A percentile compares a stretch with the other conserved stretches of the same genome.
These are phyloP conservation scores for Artibeus lituratus DNA, from an alignment of 2,797 vertebrate genomes.

Conservation along the genomic window DNA sequence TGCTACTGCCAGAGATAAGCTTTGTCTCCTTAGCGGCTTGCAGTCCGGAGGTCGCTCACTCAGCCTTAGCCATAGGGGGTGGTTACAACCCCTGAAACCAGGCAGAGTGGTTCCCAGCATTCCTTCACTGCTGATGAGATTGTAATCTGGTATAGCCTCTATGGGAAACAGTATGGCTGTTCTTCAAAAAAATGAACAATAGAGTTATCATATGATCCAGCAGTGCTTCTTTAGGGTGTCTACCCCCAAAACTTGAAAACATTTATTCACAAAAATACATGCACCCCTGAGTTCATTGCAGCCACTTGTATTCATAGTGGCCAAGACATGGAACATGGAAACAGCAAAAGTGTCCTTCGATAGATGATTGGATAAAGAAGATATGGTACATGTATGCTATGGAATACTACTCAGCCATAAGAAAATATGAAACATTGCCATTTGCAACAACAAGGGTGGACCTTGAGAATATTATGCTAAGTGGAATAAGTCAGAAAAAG, in stretches of 20 bases:
- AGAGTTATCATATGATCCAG: background rate
- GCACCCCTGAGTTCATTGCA: background rate
- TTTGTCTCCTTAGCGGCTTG: no score
- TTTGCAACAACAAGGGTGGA: background rate
- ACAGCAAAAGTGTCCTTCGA: background rate
- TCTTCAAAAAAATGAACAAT: background rate
- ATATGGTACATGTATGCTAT: background rate
- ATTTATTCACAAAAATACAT: background rate
- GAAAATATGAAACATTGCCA: background rate
- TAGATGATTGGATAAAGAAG: background rate
- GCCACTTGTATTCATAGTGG: background rate
- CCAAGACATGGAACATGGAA: background rate
- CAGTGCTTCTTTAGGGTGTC: background rate
- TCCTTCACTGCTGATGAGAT: background rate
- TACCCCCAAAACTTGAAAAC: background rate
- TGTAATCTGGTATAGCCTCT: background rate
- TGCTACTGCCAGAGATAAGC: no score
- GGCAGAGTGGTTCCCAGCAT: no score
- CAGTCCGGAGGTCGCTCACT: no score
- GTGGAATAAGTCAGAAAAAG: background rate
- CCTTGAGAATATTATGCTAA: background rate
- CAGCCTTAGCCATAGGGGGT: no score
- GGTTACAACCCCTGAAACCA: no score
- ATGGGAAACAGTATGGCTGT: background rate
- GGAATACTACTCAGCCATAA: background rate